Evolutionary conservation across 2,888 invertebrate genomes (phyloP).

Genomic region (Argyresthia albistria): DNA sequence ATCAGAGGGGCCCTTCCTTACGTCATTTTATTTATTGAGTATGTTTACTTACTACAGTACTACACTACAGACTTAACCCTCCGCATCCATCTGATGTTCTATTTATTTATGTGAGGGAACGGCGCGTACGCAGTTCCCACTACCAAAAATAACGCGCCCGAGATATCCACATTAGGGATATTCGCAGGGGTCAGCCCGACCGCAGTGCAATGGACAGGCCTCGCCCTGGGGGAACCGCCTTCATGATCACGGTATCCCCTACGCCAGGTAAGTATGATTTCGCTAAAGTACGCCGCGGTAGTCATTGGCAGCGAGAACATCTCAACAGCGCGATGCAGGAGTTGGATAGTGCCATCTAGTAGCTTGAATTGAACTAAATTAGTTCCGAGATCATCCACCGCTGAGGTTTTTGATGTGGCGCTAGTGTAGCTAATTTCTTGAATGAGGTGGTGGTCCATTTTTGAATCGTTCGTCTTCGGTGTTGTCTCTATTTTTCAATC

Average conservation of each 20-base stretch:
- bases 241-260: conserved; percentile 11
- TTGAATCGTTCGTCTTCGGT: too few species aligned
- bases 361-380: neutral
- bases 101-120: conserved; percentile 7
- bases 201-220: conserved; percentile 8
- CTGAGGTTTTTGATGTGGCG: too few species aligned
- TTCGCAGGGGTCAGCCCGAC: conserved; percentile 7
- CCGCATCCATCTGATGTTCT: too few species aligned
- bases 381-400: too few species aligned
- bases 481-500: too few species aligned
- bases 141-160: conserved; percentile 11
- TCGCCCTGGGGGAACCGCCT: conserved; percentile 12
- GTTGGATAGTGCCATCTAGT: neutral
- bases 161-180: conserved; percentile 10
- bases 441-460: too few species aligned
- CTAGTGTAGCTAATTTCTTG: too few species aligned
- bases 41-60: too few species aligned
- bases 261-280: conserved; percentile 17
- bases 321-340: conserved; percentile 4
- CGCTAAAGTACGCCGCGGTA: neutral
- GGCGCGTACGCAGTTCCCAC: conserved; percentile 10
- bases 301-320: neutral
- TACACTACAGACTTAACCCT: too few species aligned
- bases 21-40: too few species aligned
- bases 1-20: too few species aligned